Conservation (phyloP, 2,888 invertebrate species). For the Alviniconcha strummeri region DNA sequence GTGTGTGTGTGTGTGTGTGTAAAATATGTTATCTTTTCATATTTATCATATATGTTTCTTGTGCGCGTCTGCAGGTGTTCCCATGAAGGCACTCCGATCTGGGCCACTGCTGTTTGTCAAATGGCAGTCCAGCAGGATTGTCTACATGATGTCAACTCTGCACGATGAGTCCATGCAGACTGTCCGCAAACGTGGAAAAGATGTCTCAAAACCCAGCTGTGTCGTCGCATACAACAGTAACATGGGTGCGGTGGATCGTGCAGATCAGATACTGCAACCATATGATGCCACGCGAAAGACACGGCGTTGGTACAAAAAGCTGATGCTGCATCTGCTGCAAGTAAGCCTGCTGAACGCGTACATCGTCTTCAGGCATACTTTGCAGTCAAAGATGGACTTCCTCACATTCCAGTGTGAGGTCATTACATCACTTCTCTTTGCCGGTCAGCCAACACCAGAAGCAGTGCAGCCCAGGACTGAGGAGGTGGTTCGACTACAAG, state of each 20-base stretch:
- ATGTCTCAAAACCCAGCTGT: conserved; percentile 38
- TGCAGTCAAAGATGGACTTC: neutral
- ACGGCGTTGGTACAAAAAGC: conserved; percentile 45
- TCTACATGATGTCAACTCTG: conserved; percentile 28
- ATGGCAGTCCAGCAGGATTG: neutral
- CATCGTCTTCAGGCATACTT: neutral
- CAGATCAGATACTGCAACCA: neutral
- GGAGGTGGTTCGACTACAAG: neutral
- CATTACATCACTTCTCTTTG: neutral
- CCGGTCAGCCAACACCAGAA: neutral
- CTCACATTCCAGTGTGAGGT: neutral
- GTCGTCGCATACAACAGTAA: conserved; percentile 38
- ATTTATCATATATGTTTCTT: neutral
- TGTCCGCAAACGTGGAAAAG: conserved; percentile 17
- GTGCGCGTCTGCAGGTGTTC: neutral
- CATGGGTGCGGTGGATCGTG: conserved; percentile 46
- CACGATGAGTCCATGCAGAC: conserved; percentile 34
- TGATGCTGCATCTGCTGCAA: conserved; percentile 35
- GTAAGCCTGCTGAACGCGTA: neutral
- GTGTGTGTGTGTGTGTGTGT: neutral
- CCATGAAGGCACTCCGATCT: neutral
- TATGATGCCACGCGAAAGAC: conserved; percentile 39
- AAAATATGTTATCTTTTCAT: neutral
- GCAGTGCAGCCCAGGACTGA: neutral
- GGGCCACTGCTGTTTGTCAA: neutral